These are phyloP conservation scores for Polyommatus icarus DNA, from an alignment of 2,888 invertebrate species.

Conservation along the genomic window DNA sequence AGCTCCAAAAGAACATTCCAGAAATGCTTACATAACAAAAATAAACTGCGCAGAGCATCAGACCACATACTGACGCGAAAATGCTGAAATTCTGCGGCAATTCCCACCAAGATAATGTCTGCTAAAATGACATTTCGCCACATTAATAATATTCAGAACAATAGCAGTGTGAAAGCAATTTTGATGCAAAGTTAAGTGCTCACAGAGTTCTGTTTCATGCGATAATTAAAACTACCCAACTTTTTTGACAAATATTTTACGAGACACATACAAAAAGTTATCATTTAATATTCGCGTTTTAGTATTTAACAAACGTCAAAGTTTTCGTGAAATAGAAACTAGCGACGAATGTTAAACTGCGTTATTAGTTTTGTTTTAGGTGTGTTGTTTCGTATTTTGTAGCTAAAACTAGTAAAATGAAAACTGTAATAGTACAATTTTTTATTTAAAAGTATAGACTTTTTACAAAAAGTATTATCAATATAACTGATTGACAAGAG, in stretches of 20 bases:
- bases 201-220: background rate
- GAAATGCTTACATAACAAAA: constrained; percentile 17
- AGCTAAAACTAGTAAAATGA: background rate
- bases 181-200: constrained; percentile 18
- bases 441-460: too few relatives aligned
- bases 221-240: constrained; percentile 25
- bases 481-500: background rate
- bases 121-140: constrained; percentile 12
- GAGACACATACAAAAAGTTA: background rate
- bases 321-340: background rate
- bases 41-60: constrained; percentile 1
- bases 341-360: background rate
- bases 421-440: background rate
- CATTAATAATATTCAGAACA: constrained; percentile 21
- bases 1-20: background rate
- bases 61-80: constrained; percentile 10
- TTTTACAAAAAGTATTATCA: too few relatives aligned
- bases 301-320: background rate
- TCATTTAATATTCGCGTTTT: background rate
- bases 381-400: constrained; percentile 1
- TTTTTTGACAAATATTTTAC: constrained; percentile 24
- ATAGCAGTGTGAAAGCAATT: constrained; percentile 8
- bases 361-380: background rate
- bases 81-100: constrained; percentile 9
- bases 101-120: constrained; percentile 16